Evolutionary conservation across 2,888 invertebrate species (phyloP), one percentile per base, ranked within the genome.

Genomic region (Drosophila koepferae): DNA sequence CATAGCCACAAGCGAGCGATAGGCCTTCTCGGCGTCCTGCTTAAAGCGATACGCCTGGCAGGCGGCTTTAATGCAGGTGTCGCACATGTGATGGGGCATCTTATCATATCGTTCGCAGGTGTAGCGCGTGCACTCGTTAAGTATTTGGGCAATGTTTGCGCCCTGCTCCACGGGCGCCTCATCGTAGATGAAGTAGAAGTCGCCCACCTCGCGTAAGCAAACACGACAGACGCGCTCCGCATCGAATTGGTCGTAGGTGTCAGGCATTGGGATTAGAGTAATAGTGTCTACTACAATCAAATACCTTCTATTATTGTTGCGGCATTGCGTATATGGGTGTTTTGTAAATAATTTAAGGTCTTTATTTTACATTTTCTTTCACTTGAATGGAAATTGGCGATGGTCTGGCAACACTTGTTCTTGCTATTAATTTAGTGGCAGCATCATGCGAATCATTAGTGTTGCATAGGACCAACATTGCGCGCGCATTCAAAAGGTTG

Each of bases 91-190:
- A 44, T 90, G 86, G 4, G 93, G 93, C 74, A 93, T 83, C n/a
- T 90, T 92, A 65, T 93, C 92, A 77, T 92, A 91, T 1, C 93
- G 92, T 56, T 91, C 91, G 61, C 94, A 92, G 92, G 74, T 85
- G 74, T 90, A 91, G 10, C 83, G 85, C n/a, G 92, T 90, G 48
- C 92, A 92, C 53, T 91, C 92, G 14, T 91, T 81, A 5, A 93
- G 82, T 73, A 93, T 92, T 34, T 91, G 82, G 3, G 90, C 86
- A 6, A 92, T 74, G 36, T 81, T 83, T 2, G 86, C 75, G n/a
- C 77, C 81, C 43, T 82, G 82, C 53, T 89, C 80, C 28, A 81
- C 75, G 56, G 90, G 84, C 41, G 83, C 74, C 34, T 92, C 90
- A 40, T 91, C 89, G 62, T 90, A 93, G 59, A 92, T 91, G 8